These are phyloP conservation scores for Lepilemur septentrionalis DNA, from an alignment of 2,797 vertebrate species.

Conservation along the genomic window DNA sequence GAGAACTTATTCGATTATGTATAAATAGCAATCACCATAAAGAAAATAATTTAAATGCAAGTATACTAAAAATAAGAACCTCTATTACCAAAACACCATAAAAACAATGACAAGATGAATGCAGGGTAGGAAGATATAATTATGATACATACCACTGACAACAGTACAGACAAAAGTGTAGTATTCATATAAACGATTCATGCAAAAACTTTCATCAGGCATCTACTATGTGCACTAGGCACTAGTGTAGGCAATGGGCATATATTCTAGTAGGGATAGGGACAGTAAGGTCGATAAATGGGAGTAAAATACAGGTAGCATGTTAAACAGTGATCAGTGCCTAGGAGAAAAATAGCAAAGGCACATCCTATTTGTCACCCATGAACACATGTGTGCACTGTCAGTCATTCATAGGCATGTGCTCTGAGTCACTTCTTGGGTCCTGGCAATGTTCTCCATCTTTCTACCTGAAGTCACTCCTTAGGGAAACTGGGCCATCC, in stretches of 20 bases:
- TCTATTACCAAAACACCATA: not conserved
- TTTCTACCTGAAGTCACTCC: no score
- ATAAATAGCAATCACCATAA: not conserved
- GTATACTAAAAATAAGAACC: not conserved
- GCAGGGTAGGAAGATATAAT: not conserved
- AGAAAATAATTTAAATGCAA: conserved; percentile 10
- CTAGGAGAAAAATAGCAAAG: not conserved
- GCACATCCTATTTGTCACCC: not conserved
- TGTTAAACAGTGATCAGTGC: not conserved
- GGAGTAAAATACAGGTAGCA: not conserved
- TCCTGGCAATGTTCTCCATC: no score
- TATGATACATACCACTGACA: not conserved
- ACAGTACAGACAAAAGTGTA: not conserved
- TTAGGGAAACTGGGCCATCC: not conserved
- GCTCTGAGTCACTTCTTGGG: not conserved
- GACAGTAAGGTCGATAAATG: not conserved
- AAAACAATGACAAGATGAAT: not conserved
- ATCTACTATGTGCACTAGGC: not conserved
- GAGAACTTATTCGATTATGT: not conserved
- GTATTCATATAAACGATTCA: not conserved
- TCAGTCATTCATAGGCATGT: not conserved
- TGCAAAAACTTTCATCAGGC: not conserved
- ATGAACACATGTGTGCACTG: not conserved
- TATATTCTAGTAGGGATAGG: not conserved
- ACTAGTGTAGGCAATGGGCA: not conserved